Evolutionary conservation across 2,113 vertebrate genomes (phyloP), one percentile per base, ranked within the genome.

Genomic region (Esox niger): DNA sequence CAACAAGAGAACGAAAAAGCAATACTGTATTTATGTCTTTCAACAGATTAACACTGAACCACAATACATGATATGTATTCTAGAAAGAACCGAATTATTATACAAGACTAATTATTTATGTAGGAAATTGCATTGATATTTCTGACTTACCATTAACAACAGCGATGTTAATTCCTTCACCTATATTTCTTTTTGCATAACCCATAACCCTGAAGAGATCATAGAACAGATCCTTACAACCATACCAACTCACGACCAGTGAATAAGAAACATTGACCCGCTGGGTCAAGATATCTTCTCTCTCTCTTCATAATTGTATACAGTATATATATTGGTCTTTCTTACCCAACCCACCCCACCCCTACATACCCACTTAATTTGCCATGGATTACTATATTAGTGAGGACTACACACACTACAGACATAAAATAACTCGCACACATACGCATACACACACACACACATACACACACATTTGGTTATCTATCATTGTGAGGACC

Each of bases 121-220:
- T 17, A 8, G n/a, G n/a, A 54, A 46, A 5, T 9, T 64, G 33
- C 29, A 23, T 33, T 27, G 26, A 32, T 35, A 43, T 43, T 38
- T 38, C 15, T 15, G 35, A 15, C 38, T 90, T 90, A 98, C 96
- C 94, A 56, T 95, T 92, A 30, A 94, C 60, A 64, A 94, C 72
- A 25, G 90, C 95, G 1, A 94, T 72, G 78, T 96, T 97, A 61
- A 98, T 94, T 63, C 96, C 96, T 66, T 59, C 63, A 62, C 92
- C 93, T 62, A 91, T 91, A 23, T 96, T 95, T 79, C 94, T 94
- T 78, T 91, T 86, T 2, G 88, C 80, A 10, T 85, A 62, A 58
- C 94, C 94, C 83, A 98, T 93, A 92, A 90, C 60, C 89, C 96
- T 91, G 78, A 64, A 57, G 1, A 2, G 67, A 29, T 33, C 17